Evolutionary conservation across 2,113 vertebrate species (phyloP), one percentile per base, ranked within the genome.

Genomic region (Oreocharis arfaki): DNA sequence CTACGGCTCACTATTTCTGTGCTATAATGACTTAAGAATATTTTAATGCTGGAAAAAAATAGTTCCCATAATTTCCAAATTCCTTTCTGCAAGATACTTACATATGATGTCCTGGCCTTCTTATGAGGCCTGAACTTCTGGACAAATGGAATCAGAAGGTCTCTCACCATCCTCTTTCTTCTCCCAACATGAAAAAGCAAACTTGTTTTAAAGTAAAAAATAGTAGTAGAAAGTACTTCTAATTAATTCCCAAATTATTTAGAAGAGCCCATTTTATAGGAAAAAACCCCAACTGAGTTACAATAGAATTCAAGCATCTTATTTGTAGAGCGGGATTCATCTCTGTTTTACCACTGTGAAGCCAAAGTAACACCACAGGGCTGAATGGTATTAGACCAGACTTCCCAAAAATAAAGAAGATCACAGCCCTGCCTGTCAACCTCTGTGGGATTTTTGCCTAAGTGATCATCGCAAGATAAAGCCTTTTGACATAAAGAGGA

Each of bases 381-480:
- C 53, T 78, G 83, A 94, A 61, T 9, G 80, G 65, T 84, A 69
- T 56, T 79, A 93, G 76, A 64, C 33, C 57, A 89, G 52, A 90
- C 63, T 95, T 79, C 42, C 60, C 53, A 14, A 87, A 93, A 89
- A 86, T 78, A 95, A 93, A 82, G 41, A 84, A 84, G 57, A 84
- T 79, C 10, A 2, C 64, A 93, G 83, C 69, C 73, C 63, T 84
- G 88, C 49, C 76, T 65, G 70, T 84, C 89, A 84, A 96, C 90
- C 90, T 91, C 83, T 84, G 92, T 1, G 1, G 57, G 73, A 82
- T 84, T 95, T 96, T 92, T 95, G 86, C 77, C 33, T 88, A 94
- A 93, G 69, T 73, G 77, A 93, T 41, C 50, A 96, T 32, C 82
- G 53, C 57, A 90, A 86, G 69, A 90, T 87, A 94, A 93, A 95